phyloP scores from a whole-genome alignment of 2,113 vertebrate species.

The Motacilla alba region DNA sequence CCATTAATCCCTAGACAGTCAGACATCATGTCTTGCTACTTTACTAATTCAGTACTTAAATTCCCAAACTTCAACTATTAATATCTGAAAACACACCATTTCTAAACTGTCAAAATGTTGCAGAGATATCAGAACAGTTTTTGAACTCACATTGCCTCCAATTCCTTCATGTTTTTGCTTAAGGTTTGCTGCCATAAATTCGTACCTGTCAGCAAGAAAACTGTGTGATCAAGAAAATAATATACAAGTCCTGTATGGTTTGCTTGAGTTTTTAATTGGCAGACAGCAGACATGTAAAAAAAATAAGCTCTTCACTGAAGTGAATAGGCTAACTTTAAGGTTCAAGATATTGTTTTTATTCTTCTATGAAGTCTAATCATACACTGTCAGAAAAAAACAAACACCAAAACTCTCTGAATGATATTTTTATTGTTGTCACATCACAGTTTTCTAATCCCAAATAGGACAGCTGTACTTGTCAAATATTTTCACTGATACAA shows the following conservation, averaged over 20 bases:
- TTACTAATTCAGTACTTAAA: not conserved
- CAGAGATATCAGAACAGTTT: not conserved
- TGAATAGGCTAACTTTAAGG: not conserved
- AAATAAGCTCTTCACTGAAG: not conserved
- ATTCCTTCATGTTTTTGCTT: not conserved
- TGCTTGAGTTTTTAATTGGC: not conserved
- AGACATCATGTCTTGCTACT: not conserved
- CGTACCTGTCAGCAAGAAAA: not conserved
- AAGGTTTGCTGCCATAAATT: not conserved
- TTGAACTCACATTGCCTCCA: not conserved
- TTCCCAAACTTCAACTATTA: not conserved
- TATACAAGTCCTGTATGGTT: not conserved
- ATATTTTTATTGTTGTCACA: conserved; percentile 11
- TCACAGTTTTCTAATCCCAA: conserved; percentile 10
- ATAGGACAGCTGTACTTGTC: conserved; percentile 22
- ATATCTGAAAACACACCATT: not conserved
- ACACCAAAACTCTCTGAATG: not conserved
- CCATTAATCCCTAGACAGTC: not conserved
- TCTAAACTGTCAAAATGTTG: not conserved
- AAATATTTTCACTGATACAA: conserved; percentile 7
- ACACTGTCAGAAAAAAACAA: not conserved
- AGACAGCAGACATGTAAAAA: not conserved
- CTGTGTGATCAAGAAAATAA: not conserved
- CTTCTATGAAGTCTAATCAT: not conserved
- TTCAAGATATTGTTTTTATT: not conserved